Evolutionary conservation across 2,888 invertebrate species (phyloP), one percentile per base, ranked within the genome.

Genomic region (Oscheius sp.): DNA sequence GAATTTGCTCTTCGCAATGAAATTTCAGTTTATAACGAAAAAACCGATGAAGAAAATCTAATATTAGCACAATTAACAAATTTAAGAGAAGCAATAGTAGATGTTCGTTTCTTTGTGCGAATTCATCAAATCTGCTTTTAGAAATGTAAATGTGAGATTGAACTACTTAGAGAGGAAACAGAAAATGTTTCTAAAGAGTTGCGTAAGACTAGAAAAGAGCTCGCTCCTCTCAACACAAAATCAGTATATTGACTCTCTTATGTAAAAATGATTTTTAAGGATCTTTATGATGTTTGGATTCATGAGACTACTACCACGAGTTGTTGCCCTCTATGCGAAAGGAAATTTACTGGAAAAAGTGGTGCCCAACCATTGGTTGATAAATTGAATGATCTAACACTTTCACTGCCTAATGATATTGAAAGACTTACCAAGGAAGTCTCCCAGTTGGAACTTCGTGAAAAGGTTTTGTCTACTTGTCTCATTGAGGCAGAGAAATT

Each of bases 271-370:
- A 29, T 21, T 63, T 66, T 55, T 35, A 45, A 72, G 55, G 77
- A 76, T 45, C 75, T 85, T 21, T 85, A 85, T 58, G 80, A 82
- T 3, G 69, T 75, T 16, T 85, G 80, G 76, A 76, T 76, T 23
- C 75, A 76, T 16, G 79, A 84, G 21, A 71, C 77, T 41, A 73
- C 63, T 3, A 63, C 21, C 18, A 78, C 70, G 21, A 71, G 76
- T 16, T 80, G 80, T 55, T 85, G 85, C 63, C 86, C 86, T 9
- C 75, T 85, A 5, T 86, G 86, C 55, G 85, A 85, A 12, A 73
- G 84, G n/a, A 69, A 74, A 5, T 83, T 81, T 69, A 53, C 64
- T 9, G 72, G 80, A 23, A 76, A 79, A 21, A 76, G 72, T 25
- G 80, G 76, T 29, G 74, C 76, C n/a, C 21, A 61, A 16, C 74